Base-by-base conservation (phyloP, 2,113 vertebrate genomes). In the Rynchops niger region DNA sequence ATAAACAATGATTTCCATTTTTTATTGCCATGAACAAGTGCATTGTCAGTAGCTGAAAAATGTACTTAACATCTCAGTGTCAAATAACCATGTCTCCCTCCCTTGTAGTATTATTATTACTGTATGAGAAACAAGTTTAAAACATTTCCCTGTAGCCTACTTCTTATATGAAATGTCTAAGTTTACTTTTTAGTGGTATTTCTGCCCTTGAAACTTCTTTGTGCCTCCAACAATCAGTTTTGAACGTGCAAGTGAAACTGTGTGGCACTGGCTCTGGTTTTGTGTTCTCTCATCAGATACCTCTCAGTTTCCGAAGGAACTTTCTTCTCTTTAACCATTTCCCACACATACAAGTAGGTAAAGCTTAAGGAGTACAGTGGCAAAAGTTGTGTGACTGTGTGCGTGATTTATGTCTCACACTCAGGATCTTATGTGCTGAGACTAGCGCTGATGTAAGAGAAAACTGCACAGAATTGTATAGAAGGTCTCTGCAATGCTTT, bases 21-120 rank as follows among this genome's bases (percentile, higher is more conserved):
- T 86, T 94, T 90, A 74, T 94, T 95, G 77, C 84, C 47, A 22
- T 42, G 50, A 95, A 69, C 62, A 87, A 93, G 38, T 86, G 25
- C 63, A 71, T 10, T 67, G 76, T 88, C 67, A 84, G 58, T 73
- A 47, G 38, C 66, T 84, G 73, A 83, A 93, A 93, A 87, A 89
- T 38, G 25, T 66, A 49, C 61, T 89, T 89, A 49, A 49, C 16
- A 58, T 82, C 61, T 21, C 30, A 4, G 6, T 72, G 47, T 86
- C 84, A 72, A 32, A 4, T 79, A 84, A 32, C 32, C 82, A 9
- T 58, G 59, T 87, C 50, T 93, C 36, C 58, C 52, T 93, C 58
- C n/a, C 38, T 84, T 49, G 53, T 36, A 63, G 56, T 22, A 67
- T 11, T 93, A 12, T 36, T 89, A 61, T 56, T 87, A 11, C 76